Percentiles rank a stretch among this genome's conserved stretches.
Conservation (phyloP, 1,140 invertebrate species). For the Melipona quadrifasciata region DNA sequence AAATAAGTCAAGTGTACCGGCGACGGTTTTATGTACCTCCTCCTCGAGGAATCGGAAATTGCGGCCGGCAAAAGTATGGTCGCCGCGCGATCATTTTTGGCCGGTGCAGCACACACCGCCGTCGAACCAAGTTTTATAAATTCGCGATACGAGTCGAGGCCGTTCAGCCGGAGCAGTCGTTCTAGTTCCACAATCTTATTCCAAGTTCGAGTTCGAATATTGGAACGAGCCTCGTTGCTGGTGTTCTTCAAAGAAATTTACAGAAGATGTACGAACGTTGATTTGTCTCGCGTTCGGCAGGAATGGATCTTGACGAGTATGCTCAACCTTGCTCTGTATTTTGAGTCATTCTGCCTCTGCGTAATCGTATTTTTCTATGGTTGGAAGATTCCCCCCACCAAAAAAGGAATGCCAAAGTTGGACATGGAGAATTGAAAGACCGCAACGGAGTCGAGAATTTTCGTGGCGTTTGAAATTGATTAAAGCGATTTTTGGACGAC, state of each 20-base stretch:
- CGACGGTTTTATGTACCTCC: slow-evolving; percentile 2
- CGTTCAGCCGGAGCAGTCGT: not conserved
- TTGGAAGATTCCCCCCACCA: not conserved
- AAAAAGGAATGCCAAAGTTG: too few relatives aligned
- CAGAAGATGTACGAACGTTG: too few relatives aligned
- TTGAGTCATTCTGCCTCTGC: not conserved
- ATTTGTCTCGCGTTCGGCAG: too few relatives aligned
- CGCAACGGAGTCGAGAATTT: too few relatives aligned
- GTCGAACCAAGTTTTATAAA: slow-evolving; percentile 6
- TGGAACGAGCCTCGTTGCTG: too few relatives aligned
- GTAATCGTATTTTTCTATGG: not conserved
- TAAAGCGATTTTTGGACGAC: not conserved
- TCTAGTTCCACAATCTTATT: not conserved
- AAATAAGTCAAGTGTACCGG: slow-evolving; percentile 17
- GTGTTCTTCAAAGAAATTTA: too few relatives aligned
- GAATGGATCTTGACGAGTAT: not conserved
- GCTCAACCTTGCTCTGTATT: not conserved
- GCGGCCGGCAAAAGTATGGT: slow-evolving; percentile 2
- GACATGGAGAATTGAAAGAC: too few relatives aligned
- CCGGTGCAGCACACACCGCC: not conserved
- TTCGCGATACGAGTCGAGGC: not conserved
- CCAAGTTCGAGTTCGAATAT: not conserved
- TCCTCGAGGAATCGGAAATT: slow-evolving; percentile 32
- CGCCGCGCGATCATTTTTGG: not conserved
- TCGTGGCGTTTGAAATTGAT: not conserved